These are phyloP conservation scores for Neoarius graeffei DNA, from an alignment of 2,113 vertebrate species.

Conservation along the genomic window DNA sequence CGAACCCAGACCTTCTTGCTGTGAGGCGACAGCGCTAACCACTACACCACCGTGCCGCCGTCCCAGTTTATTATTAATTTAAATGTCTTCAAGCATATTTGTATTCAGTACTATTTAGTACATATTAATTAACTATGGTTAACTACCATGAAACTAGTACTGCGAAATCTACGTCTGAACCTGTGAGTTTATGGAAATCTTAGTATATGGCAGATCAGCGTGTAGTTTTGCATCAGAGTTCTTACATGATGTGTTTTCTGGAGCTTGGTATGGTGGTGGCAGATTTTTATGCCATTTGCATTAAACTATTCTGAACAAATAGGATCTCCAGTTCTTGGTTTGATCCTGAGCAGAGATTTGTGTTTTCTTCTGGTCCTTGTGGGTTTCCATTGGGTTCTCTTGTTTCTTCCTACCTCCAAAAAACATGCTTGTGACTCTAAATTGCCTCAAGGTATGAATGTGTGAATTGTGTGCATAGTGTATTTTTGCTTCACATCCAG, in stretches of 20 bases:
- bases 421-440: neutral
- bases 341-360: neutral
- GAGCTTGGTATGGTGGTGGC: neutral
- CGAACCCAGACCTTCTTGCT: too few relatives aligned
- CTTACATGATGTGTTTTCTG: neutral
- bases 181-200: neutral
- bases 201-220: neutral
- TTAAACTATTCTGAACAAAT: neutral
- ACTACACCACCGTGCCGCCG: too few relatives aligned
- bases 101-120: too few relatives aligned
- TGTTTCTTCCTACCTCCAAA: neutral
- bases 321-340: neutral
- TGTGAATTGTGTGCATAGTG: neutral
- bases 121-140: neutral
- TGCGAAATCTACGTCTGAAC: neutral
- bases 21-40: too few relatives aligned
- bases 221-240: neutral
- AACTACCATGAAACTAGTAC: neutral
- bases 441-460: neutral
- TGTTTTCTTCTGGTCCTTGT: neutral
- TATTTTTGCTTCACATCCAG: neutral
- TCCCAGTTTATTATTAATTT: neutral
- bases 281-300: neutral
- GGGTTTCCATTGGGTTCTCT: neutral
- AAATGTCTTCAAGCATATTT: neutral